A percentile compares a stretch with the other conserved stretches of the same genome.
These are phyloP conservation scores for Turdus rufiventris DNA, from an alignment of 2,113 vertebrate genomes.

Conservation along the genomic window DNA sequence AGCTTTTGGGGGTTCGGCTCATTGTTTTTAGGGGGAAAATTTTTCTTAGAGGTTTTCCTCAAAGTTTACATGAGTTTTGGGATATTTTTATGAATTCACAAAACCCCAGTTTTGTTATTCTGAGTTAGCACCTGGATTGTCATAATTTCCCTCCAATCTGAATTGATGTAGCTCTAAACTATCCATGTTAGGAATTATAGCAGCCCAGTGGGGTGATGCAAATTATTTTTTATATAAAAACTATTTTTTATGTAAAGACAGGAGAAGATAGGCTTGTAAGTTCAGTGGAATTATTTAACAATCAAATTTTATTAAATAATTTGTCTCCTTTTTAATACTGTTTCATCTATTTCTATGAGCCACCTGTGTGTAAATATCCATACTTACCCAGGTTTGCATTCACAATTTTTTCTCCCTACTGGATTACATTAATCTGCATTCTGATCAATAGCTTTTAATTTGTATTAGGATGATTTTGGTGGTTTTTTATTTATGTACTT, in stretches of 20 bases:
- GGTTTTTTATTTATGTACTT: background rate
- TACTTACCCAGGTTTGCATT: background rate
- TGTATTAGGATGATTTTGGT: background rate
- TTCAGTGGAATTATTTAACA: background rate
- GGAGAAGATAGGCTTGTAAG: background rate
- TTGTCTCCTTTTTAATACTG: background rate
- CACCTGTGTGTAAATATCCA: background rate
- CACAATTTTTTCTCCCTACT: background rate
- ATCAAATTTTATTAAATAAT: background rate
- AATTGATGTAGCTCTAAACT: background rate
- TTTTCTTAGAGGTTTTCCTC: background rate
- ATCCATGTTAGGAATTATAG: background rate
- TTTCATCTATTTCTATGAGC: background rate
- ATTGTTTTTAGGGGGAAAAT: fast-evolving
- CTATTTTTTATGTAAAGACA: background rate
- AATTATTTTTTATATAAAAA: background rate
- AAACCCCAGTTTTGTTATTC: background rate
- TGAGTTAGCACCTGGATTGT: background rate
- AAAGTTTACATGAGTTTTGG: background rate
- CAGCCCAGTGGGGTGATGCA: background rate
- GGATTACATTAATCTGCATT: background rate
- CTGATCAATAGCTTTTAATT: background rate
- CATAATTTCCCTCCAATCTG: background rate
- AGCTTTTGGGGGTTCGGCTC: background rate
- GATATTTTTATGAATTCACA: background rate